phyloP scores from a whole-genome alignment of 2,888 invertebrate genomes.

The Tetramorium bicarinatum region DNA sequence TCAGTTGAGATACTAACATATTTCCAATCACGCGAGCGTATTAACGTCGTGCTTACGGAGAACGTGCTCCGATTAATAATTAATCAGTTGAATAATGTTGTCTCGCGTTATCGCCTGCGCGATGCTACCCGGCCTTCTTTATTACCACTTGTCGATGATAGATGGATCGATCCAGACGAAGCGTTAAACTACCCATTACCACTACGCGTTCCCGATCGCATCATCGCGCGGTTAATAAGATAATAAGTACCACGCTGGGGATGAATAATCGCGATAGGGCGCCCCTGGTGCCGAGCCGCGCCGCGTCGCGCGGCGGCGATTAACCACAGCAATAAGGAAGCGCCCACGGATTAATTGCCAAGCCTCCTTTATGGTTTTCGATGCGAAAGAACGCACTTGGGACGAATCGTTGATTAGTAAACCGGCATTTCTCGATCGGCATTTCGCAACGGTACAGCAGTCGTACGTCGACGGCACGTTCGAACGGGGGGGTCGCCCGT shows the following conservation, averaged over 20 bases:
- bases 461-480: not conserved
- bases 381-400: conserved; percentile 39
- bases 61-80: conserved; percentile 49
- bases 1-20: not conserved
- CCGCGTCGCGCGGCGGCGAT: conserved; percentile 32
- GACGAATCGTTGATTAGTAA: conserved; percentile 44
- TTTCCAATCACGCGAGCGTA: not conserved
- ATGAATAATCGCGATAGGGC: conserved; percentile 52
- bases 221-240: conserved; percentile 50
- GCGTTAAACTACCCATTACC: conserved; percentile 52
- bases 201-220: conserved; percentile 47
- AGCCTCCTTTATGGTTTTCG: conserved; percentile 24
- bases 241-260: conserved; percentile 51
- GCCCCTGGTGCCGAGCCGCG: not conserved
- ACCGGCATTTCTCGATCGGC: not conserved
- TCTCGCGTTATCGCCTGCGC: conserved; percentile 48
- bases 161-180: conserved; percentile 43
- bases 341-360: conserved; percentile 27
- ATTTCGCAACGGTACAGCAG: conserved; percentile 15
- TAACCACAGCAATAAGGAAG: conserved; percentile 50
- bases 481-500: not conserved
- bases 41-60: conserved; percentile 21
- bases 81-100: conserved; percentile 52
- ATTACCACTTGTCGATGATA: conserved; percentile 47
- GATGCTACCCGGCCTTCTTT: conserved; percentile 40